Percentiles rank a stretch among this genome's conserved stretches.
phyloP scores from a whole-genome alignment of 2,888 invertebrate genomes.

The Lasioglossum oenotherae region DNA sequence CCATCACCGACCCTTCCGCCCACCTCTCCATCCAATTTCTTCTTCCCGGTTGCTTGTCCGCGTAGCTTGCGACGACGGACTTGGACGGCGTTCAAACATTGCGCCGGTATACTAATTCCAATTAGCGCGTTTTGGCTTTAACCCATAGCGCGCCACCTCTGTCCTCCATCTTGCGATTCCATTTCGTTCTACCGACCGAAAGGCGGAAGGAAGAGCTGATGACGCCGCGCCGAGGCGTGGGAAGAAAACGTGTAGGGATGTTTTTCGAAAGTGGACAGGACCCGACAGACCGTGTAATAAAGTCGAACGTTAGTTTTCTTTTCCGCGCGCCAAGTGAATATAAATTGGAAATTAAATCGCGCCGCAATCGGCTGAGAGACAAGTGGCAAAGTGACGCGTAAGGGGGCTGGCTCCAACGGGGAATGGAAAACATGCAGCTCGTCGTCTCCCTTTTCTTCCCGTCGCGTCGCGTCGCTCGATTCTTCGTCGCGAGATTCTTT shows the following conservation, averaged over 20 bases:
- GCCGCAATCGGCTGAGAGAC: constrained; percentile 33
- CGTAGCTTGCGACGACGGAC: constrained; percentile 27
- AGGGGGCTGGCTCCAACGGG: neutral
- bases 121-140: constrained; percentile 58
- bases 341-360: constrained; percentile 56
- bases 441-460: neutral
- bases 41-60: constrained; percentile 48
- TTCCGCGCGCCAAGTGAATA: constrained; percentile 48
- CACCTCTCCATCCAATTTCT: constrained; percentile 71
- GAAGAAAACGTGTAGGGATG: constrained; percentile 1
- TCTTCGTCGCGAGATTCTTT: neutral
- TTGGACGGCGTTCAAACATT: constrained; percentile 68
- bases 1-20: constrained; percentile 60
- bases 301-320: constrained; percentile 26
- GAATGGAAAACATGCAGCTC: neutral
- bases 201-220: neutral
- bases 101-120: constrained; percentile 68
- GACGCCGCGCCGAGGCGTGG: neutral
- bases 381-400: neutral
- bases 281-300: constrained; percentile 25
- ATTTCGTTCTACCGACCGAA: neutral
- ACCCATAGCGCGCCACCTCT: constrained; percentile 7
- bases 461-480: neutral
- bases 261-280: constrained; percentile 22
- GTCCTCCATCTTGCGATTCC: neutral